Evolutionary conservation across 2,888 invertebrate species (phyloP).

Genomic region (Mylabris sibirica): DNA sequence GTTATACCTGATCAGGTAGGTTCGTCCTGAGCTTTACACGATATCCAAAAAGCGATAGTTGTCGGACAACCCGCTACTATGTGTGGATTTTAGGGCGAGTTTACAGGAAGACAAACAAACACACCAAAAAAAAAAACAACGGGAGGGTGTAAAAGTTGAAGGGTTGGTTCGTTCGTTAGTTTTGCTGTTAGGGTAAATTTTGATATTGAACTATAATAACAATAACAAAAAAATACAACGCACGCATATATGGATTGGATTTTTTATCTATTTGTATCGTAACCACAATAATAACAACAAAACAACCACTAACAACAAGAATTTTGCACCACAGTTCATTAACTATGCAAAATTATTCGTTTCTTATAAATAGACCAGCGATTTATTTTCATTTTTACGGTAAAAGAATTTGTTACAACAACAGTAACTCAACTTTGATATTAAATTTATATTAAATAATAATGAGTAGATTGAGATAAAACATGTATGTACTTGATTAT

Average conservation of each 20-base stretch:
- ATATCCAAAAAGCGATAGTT: conserved; percentile 12
- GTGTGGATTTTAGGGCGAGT: neutral
- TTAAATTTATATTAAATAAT: conserved; percentile 16
- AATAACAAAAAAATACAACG: neutral
- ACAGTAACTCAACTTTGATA: conserved; percentile 24
- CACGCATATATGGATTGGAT: conserved; percentile 33
- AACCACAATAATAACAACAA: conserved; percentile 3
- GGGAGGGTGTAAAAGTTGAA: conserved; percentile 28
- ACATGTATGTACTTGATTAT: too few species aligned
- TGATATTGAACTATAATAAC: conserved; percentile 39
- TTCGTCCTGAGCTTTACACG: conserved; percentile 50
- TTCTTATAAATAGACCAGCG: conserved; percentile 29
- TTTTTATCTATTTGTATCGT: conserved; percentile 14
- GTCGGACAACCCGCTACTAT: neutral
- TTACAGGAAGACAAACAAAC: neutral
- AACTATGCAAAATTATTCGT: conserved; percentile 32
- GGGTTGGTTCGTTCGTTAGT: conserved; percentile 34
- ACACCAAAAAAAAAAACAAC: neutral
- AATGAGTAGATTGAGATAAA: neutral
- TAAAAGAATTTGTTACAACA: conserved; percentile 19
- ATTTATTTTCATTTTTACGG: conserved; percentile 27
- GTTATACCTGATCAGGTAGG: conserved; percentile 55
- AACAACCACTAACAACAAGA: too few species aligned
- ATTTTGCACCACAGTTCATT: conserved; percentile 29
- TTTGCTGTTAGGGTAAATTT: conserved; percentile 41